Conservation (phyloP, 2,113 vertebrate genomes). For the Gnathonemus echidnorhynchus region DNA sequence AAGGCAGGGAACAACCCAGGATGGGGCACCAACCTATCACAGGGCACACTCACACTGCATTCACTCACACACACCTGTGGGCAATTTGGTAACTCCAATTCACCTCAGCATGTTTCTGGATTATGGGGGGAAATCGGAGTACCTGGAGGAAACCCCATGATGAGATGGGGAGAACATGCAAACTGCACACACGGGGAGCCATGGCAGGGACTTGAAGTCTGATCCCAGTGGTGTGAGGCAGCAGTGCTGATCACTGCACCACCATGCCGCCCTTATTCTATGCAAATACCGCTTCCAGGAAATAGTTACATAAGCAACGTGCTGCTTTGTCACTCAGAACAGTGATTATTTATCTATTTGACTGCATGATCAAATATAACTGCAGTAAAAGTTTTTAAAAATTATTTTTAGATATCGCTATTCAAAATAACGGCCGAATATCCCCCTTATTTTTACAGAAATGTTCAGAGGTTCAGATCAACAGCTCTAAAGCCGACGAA, state of each 20-base stretch:
- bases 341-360: not conserved
- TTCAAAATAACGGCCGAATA: not conserved
- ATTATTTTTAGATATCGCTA: not conserved
- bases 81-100: no score
- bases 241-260: not conserved
- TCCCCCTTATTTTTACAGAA: not conserved
- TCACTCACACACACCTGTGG: no score
- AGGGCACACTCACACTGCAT: no score
- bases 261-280: not conserved
- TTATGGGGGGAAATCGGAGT: no score
- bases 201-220: not conserved
- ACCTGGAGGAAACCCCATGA: no score
- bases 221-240: not conserved
- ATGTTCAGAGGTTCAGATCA: not conserved
- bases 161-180: no score
- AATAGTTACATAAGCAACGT: not conserved
- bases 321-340: not conserved
- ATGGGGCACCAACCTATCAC: no score
- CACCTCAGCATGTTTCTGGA: no score
- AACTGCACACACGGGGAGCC: not conserved
- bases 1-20: no score
- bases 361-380: accelerated
- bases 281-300: not conserved
- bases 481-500: not conserved
- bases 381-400: not conserved